These are phyloP conservation scores for Peromyscus eremicus DNA, from an alignment of 2,797 vertebrate species.

Conservation along the genomic window DNA sequence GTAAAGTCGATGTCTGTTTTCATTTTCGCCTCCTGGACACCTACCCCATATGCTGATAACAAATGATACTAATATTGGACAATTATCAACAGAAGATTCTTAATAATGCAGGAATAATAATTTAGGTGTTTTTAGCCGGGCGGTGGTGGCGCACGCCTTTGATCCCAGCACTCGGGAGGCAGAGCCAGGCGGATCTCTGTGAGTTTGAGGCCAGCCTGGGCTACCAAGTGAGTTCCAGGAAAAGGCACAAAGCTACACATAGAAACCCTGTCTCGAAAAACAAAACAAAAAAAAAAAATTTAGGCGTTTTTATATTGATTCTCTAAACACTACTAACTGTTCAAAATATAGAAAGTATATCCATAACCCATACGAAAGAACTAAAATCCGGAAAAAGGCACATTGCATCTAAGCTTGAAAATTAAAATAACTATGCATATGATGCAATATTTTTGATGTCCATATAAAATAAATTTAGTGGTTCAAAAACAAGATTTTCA, in stretches of 20 bases:
- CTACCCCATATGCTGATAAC: rapidly evolving
- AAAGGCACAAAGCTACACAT: no score
- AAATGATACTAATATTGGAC: background rate
- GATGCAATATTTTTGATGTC: background rate
- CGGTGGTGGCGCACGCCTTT: no score
- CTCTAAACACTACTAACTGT: background rate
- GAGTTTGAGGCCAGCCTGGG: no score
- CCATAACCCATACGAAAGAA: background rate
- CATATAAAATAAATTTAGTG: background rate
- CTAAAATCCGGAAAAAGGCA: background rate
- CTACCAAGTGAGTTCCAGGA: no score
- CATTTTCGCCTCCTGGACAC: background rate
- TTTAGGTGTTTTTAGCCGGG: background rate
- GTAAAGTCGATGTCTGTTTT: background rate
- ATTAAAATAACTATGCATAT: background rate
- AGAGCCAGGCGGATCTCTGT: no score
- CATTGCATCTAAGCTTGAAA: background rate
- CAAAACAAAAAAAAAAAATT: no score
- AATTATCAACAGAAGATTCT: background rate
- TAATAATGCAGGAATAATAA: background rate
- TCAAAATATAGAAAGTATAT: background rate
- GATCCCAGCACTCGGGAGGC: no score
- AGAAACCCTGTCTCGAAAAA: no score
- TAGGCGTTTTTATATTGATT: background rate
- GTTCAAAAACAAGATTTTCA: background rate